Conservation (phyloP, 2,113 vertebrate genomes). For the Onychostoma macrolepis region DNA sequence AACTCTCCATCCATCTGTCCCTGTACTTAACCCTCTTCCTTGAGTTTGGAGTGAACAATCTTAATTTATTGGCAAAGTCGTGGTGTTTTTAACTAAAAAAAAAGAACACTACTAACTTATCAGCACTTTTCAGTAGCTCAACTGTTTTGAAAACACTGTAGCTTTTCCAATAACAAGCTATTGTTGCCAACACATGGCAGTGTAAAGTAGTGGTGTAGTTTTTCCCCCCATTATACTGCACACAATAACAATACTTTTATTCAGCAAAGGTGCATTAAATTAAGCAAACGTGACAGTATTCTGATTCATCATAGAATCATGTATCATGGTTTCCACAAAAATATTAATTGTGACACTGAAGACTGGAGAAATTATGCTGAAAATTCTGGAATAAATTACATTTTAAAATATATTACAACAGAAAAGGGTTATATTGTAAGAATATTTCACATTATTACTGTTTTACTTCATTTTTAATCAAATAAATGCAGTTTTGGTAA, state of each 20-base stretch:
- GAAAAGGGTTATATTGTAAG: neutral
- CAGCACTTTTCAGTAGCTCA: neutral
- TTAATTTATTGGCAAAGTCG: neutral
- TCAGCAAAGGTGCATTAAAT: neutral
- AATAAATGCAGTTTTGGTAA: neutral
- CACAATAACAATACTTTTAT: neutral
- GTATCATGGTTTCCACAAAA: too few relatives aligned
- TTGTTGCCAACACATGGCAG: neutral
- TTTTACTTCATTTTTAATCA: neutral
- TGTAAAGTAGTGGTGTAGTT: neutral
- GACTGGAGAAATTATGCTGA: too few relatives aligned
- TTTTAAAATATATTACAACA: too few relatives aligned
- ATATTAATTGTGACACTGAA: too few relatives aligned
- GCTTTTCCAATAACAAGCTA: neutral
- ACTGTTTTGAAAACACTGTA: neutral
- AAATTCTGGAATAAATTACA: neutral
- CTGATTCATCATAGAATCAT: too few relatives aligned
- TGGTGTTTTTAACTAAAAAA: neutral
- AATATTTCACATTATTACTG: neutral
- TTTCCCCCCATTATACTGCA: neutral
- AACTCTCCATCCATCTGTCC: constrained; percentile 26
- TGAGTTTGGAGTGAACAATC: constrained; percentile 4
- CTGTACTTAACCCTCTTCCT: neutral
- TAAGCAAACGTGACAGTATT: neutral
- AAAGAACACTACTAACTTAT: neutral